These are phyloP conservation scores for Acrocyrtus sp. DNA, from an alignment of 2,888 invertebrate genomes.

Conservation along the genomic window DNA sequence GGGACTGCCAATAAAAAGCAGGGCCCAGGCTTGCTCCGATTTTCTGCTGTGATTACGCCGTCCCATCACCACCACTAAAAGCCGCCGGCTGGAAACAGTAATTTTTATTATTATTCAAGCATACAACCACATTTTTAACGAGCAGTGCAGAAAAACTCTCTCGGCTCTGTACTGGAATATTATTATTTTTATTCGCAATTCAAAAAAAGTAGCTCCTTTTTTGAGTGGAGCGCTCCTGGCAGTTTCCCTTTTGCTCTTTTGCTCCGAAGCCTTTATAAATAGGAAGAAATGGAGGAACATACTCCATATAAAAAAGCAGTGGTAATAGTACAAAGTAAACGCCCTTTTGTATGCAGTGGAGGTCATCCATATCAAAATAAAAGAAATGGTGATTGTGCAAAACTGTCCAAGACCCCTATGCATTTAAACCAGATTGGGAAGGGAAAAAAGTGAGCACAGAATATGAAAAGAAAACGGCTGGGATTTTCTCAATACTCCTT, in stretches of 20 bases:
- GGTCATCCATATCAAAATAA: conserved; percentile 38
- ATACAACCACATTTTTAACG: background rate
- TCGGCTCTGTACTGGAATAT: too few relatives aligned
- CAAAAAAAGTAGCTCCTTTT: too few relatives aligned
- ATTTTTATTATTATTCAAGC: background rate
- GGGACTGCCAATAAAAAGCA: background rate
- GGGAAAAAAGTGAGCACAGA: too few relatives aligned
- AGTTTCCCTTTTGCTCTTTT: too few relatives aligned
- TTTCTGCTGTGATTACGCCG: background rate
- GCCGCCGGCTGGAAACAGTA: background rate
- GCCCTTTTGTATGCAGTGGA: conserved; percentile 38
- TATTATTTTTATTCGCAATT: too few relatives aligned
- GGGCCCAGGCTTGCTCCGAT: too few relatives aligned
- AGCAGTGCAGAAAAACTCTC: too few relatives aligned
- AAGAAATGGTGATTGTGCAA: conserved; percentile 40
- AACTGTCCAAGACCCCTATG: conserved; percentile 18
- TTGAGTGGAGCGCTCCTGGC: background rate
- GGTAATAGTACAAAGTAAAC: conserved; percentile 1
- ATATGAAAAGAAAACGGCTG: conserved; percentile 4
- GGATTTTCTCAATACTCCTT: background rate
- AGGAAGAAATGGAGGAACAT: too few relatives aligned
- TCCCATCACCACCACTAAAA: background rate
- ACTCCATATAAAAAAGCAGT: background rate
- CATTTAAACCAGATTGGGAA: too few relatives aligned
- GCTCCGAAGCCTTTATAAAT: too few relatives aligned